These are phyloP conservation scores for Pterocles orientalis DNA, from an alignment of 2,113 vertebrate genomes.

Conservation along the genomic window DNA sequence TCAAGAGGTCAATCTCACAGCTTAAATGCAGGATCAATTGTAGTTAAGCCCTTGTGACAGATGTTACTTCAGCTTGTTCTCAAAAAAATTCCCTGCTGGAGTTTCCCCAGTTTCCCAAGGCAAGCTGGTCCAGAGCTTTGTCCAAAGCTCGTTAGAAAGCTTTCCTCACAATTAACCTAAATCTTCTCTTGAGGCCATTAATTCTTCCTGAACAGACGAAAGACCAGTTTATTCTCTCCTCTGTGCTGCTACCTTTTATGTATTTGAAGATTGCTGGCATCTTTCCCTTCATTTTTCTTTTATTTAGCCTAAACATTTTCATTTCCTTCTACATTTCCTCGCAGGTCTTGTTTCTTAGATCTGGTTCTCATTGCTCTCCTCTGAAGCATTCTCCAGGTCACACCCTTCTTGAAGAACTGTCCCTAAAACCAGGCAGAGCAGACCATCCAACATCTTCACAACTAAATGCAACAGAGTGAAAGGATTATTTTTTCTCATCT, in stretches of 20 bases:
- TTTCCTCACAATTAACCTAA: background rate
- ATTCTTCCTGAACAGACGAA: background rate
- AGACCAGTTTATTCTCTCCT: background rate
- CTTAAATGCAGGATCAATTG: background rate
- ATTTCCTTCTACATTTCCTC: background rate
- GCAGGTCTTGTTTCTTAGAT: background rate
- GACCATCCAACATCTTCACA: background rate
- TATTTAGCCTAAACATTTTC: background rate
- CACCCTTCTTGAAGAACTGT: background rate
- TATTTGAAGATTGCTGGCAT: background rate
- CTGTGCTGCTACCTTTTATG: background rate
- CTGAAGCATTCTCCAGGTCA: background rate
- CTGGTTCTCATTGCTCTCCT: background rate
- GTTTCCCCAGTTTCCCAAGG: background rate
- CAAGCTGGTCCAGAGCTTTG: background rate
- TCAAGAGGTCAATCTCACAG: background rate
- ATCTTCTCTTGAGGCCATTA: background rate
- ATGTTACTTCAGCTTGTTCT: background rate
- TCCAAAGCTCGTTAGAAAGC: slow-evolving; percentile 1
- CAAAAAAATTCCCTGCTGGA: background rate
- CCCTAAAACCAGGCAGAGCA: background rate
- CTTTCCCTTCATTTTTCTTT: background rate
- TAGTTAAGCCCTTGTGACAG: background rate
- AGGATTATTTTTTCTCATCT: background rate
- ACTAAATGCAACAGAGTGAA: background rate